Evolutionary conservation across 2,797 vertebrate genomes (phyloP), one percentile per base, ranked within the genome.

Genomic region (Anisognathus igniventris): DNA sequence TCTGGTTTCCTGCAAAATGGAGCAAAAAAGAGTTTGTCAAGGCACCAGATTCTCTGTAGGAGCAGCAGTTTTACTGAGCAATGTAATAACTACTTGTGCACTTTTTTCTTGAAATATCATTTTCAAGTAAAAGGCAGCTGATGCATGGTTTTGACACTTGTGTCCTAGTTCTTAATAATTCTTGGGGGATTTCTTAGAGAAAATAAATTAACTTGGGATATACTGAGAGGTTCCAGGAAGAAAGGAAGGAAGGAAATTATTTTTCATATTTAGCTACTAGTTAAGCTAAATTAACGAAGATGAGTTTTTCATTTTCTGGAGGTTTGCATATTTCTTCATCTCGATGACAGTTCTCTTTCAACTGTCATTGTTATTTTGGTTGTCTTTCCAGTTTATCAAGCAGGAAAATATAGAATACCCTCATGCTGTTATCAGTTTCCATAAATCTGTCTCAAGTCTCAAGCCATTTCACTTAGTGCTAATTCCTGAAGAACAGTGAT

Each of bases 151-250:
- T 81, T 93, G 72, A 53, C 75, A 66, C 58, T 72, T 48, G 54
- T 92, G 84, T 76, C 68, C 82, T 80, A 72, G 35, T 88, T 96
- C 70, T 86, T 93, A 90, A 54, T 76, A 90, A 92, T 75, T 74
- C 61, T 62, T 68, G 13, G 22, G 47, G 20, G 68, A 66, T 91
- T 89, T 95, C 58, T 71, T 76, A 23, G 45, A 83, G 75, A 83
- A 77, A 78, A 86, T 80, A 88, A 80, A 72, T 60, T 84, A 81
- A 50, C 28, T 73, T 77, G 33, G 30, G 33, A 7, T 94, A 62
- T 74, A 42, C 27, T 75, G 58, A 86, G 58, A 70, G 9, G 6
- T 67, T 15, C 10, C 14, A 45, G 33, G 8, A 62, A 48, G 44
- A 25, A 66, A 60, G 35, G 17, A 60, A 54, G 48, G 24, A 79